phyloP scores from a whole-genome alignment of 2,888 invertebrate genomes.

The Deroplatys truncata region DNA sequence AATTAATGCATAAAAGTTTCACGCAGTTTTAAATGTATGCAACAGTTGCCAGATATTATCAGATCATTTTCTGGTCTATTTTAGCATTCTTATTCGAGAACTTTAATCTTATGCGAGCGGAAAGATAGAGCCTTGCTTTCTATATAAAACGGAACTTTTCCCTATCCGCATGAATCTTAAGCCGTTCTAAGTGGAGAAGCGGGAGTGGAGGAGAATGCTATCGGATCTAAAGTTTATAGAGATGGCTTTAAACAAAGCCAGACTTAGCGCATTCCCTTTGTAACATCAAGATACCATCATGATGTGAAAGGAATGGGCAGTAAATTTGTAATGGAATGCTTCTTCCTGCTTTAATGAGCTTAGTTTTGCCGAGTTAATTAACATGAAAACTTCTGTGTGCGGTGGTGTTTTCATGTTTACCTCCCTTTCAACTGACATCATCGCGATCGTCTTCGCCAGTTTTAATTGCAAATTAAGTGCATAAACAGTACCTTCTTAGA shows the following conservation, averaged over 20 bases:
- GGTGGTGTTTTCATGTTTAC: background rate
- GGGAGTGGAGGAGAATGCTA: background rate
- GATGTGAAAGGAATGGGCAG: background rate
- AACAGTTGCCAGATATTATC: too few species aligned
- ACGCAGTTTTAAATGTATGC: too few species aligned
- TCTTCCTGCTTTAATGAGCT: background rate
- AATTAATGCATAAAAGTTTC: too few species aligned
- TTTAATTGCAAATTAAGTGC: background rate
- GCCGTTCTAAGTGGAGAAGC: background rate
- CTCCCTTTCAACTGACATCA: background rate
- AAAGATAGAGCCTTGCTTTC: background rate
- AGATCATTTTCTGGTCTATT: too few species aligned
- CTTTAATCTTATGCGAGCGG: background rate
- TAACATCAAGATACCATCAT: background rate
- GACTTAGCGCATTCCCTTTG: background rate
- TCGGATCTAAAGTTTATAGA: background rate
- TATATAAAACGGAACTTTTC: background rate
- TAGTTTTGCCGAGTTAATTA: background rate
- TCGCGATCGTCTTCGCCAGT: background rate
- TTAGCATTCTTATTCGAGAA: too few species aligned
- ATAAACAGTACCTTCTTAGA: background rate
- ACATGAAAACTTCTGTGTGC: background rate
- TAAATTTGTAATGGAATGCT: background rate
- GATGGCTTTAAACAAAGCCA: background rate
- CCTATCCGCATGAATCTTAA: background rate